Evolutionary conservation across 2,797 vertebrate genomes (phyloP), one percentile per base, ranked within the genome.

Genomic region (Pristis pectinata): DNA sequence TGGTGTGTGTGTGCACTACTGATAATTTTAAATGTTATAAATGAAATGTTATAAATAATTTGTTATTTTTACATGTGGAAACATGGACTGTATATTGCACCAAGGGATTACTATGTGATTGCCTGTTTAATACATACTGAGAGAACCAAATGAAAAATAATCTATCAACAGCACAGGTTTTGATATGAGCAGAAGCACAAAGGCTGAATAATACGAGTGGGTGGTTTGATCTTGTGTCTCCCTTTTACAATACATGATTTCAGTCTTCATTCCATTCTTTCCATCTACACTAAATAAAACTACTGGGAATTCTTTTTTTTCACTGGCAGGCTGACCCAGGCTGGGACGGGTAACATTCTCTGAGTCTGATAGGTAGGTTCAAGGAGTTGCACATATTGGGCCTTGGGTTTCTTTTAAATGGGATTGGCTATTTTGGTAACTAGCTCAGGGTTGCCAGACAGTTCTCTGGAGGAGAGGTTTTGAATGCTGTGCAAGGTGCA

Each of bases 11-110:
- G 92, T 19, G 27, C 70, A 74, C 49, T 34, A n/a, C 92, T 94
- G 92, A 94, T 94, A 94, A 94, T 94, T 94, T 94, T 76, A 53
- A 94, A 94, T 94, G 70, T 94, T 74, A 74, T 74, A 94, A 94
- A 74, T 72, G n/a, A 53, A 94, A 94, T 94, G 70, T 94, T 74
- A 74, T 74, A 94, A 94, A 74, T 72, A 94, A 94, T 94, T 76
- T 74, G 92, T 94, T 94, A 94, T 76, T 94, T 74, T 49, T 76
- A 24, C 37, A 53, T 53, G 44, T 53, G 70, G 92, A 76, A 94
- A 53, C 19, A 30, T 37, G 72, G 70, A 94, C 49, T 76, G 24
- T 27, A 70, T 64, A 94, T 53, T 72, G 72, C 44, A 34, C n/a
- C 44, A 94, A 72, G 41, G n/a, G 93, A 93, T 10, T 30, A 70